Conservation (phyloP, 2,888 invertebrate species). For the Doris montereyensis region DNA sequence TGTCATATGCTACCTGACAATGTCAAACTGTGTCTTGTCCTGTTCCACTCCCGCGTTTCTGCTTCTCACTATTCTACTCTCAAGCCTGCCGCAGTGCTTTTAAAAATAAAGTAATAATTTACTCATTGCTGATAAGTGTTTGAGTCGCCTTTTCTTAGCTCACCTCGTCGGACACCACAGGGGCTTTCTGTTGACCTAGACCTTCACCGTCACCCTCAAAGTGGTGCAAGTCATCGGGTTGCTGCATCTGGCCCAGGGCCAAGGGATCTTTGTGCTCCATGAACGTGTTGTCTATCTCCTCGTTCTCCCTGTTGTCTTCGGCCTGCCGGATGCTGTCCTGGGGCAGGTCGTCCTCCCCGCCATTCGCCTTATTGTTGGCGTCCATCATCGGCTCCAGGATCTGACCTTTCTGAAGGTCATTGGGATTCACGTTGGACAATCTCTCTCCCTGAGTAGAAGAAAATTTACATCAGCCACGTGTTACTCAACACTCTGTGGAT, state of each 20-base stretch:
- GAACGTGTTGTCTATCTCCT: background rate
- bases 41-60: too few species aligned
- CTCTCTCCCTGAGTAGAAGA: background rate
- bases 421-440: slow-evolving; percentile 22
- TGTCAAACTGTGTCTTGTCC: too few species aligned
- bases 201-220: background rate
- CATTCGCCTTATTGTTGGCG: background rate
- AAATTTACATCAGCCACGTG: too few species aligned
- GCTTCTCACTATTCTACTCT: too few species aligned
- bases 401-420: slow-evolving; percentile 39
- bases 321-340: background rate
- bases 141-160: too few species aligned
- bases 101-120: too few species aligned
- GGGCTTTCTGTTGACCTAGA: slow-evolving; percentile 22
- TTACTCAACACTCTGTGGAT: too few species aligned
- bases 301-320: slow-evolving; percentile 12
- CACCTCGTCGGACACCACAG: slow-evolving; percentile 27
- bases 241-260: slow-evolving; percentile 26
- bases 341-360: slow-evolving; percentile 12
- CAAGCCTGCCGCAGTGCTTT: too few species aligned
- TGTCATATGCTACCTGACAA: too few species aligned
- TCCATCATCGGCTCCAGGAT: slow-evolving; percentile 25
- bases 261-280: slow-evolving; percentile 22
- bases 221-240: background rate
- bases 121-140: too few species aligned